Conservation (phyloP, 2,888 invertebrate species). For the Chrysomela aeneicollis region DNA sequence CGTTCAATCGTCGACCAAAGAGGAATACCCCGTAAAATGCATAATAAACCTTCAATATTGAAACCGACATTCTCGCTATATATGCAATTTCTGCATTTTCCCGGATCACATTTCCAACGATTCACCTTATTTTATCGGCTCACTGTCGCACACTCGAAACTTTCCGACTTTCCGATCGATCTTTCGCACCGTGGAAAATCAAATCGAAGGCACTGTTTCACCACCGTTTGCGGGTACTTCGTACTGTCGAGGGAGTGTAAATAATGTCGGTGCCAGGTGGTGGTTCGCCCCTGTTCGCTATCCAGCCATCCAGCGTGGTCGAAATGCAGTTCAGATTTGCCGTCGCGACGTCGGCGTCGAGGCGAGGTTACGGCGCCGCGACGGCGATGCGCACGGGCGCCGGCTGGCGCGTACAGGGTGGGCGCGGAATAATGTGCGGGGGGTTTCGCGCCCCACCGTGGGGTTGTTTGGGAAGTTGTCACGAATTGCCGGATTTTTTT, state of each 20-base stretch:
- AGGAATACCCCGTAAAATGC: too few relatives aligned
- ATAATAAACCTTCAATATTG: too few relatives aligned
- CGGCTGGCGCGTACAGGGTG: background rate
- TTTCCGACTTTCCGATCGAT: too few relatives aligned
- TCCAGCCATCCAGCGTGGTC: conserved; percentile 65
- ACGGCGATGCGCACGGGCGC: conserved; percentile 39
- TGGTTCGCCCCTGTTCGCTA: conserved; percentile 49
- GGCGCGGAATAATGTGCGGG: background rate
- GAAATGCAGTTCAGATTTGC: conserved; percentile 43
- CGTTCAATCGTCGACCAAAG: too few relatives aligned
- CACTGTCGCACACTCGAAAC: conserved; percentile 13
- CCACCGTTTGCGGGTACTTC: conserved; percentile 15
- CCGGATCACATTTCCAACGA: too few relatives aligned
- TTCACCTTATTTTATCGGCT: conserved; percentile 12
- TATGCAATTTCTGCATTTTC: too few relatives aligned
- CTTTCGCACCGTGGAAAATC: too few relatives aligned
- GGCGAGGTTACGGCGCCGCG: conserved; percentile 36
- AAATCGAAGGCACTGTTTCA: conserved; percentile 26
- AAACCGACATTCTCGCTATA: background rate
- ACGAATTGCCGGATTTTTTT: too few relatives aligned
- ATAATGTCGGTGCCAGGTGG: conserved; percentile 54
- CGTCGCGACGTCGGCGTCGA: conserved; percentile 39
- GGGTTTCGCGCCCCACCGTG: too few relatives aligned
- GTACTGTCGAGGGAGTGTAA: conserved; percentile 23
- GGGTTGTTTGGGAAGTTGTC: too few relatives aligned